Percentiles rank a stretch among this genome's conserved stretches.
Evolutionary conservation across 2,113 vertebrate species (phyloP).

Genomic region (Corydoras sp.): DNA sequence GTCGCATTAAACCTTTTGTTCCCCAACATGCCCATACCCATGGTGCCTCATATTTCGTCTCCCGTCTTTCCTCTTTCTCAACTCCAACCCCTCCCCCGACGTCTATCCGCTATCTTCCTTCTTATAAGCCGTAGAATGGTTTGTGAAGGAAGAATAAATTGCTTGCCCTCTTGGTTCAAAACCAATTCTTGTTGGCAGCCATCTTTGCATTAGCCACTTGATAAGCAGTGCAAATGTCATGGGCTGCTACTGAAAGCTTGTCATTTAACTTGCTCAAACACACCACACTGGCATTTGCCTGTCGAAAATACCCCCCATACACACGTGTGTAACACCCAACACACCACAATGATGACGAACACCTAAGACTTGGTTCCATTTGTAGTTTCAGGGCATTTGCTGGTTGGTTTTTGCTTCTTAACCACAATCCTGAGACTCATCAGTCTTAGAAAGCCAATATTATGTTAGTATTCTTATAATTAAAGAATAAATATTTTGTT

Average conservation of each 20-base stretch:
- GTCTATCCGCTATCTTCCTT: conserved; percentile 10
- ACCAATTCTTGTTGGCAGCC: conserved; percentile 40
- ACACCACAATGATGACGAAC: not conserved
- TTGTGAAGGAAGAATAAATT: conserved; percentile 52
- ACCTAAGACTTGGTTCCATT: too few relatives aligned
- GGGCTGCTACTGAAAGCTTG: conserved; percentile 11
- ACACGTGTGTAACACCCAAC: not conserved
- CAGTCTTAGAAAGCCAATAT: too few relatives aligned
- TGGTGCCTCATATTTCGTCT: not conserved
- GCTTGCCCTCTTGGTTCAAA: conserved; percentile 52
- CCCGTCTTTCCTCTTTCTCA: conserved; percentile 1
- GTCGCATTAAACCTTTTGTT: conserved; percentile 13
- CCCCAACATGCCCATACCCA: not conserved
- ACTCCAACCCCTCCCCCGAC: not conserved
- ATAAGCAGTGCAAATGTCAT: conserved; percentile 16
- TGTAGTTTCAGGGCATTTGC: too few relatives aligned
- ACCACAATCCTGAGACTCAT: too few relatives aligned
- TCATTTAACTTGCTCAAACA: conserved; percentile 4
- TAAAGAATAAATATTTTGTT: too few relatives aligned
- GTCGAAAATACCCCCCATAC: conserved; percentile 8
- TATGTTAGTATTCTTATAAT: too few relatives aligned
- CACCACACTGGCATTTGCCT: conserved; percentile 16
- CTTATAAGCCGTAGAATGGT: conserved; percentile 38
- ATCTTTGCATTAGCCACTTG: conserved; percentile 30
- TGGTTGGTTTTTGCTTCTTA: too few relatives aligned